Evolutionary conservation across 2,797 vertebrate genomes (phyloP).

Genomic region (Anabas testudineus): DNA sequence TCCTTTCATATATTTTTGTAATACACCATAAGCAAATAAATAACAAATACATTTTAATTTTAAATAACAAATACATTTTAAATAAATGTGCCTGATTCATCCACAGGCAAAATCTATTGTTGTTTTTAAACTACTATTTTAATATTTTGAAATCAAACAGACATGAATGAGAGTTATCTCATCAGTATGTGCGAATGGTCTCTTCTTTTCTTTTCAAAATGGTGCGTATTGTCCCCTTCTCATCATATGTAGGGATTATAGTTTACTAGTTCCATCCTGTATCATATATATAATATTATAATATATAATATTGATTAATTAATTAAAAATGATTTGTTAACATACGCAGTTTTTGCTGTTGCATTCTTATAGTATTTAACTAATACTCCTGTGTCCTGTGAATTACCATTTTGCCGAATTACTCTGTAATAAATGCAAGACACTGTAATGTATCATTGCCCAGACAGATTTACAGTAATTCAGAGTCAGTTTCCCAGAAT

Average conservation of each 20-base stretch:
- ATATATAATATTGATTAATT: too few relatives aligned
- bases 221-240: not conserved
- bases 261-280: not conserved
- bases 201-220: conserved; percentile 5
- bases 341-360: too few relatives aligned
- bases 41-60: too few relatives aligned
- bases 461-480: conserved; percentile 3
- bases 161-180: conserved; percentile 1
- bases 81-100: not conserved
- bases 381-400: not conserved
- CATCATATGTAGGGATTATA: not conserved
- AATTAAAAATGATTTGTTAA: too few relatives aligned
- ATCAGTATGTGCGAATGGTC: conserved; percentile 27
- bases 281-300: too few relatives aligned
- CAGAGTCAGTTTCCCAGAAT: conserved; percentile 4
- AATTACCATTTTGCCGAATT: too few relatives aligned
- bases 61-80: too few relatives aligned
- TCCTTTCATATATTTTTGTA: too few relatives aligned
- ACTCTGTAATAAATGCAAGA: too few relatives aligned
- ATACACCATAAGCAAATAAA: too few relatives aligned
- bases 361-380: too few relatives aligned
- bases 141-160: not conserved
- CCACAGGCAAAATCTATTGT: not conserved
- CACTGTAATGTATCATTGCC: not conserved
- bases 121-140: conserved; percentile 11